Percentiles rank a stretch among this genome's conserved stretches.
These are phyloP conservation scores for Grus americana DNA, from an alignment of 2,113 vertebrate species.

Conservation along the genomic window DNA sequence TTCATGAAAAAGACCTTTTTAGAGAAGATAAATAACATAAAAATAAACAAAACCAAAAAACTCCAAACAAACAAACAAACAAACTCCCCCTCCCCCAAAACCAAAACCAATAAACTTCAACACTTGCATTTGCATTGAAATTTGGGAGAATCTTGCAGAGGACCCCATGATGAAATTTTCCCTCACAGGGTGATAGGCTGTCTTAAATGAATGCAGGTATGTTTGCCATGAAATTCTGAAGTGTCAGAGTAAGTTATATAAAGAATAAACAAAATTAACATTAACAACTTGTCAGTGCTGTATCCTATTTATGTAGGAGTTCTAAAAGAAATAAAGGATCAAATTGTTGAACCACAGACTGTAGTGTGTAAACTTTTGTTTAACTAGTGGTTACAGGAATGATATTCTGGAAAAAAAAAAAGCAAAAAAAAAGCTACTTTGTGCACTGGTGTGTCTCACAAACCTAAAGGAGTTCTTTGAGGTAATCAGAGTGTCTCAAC, in stretches of 20 bases:
- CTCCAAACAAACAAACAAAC: too few relatives aligned
- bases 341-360: not conserved
- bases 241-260: not conserved
- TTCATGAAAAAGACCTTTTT: not conserved
- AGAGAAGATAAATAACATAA: not conserved
- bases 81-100: too few relatives aligned
- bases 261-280: not conserved
- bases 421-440: not conserved
- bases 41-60: not conserved
- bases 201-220: not conserved
- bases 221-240: not conserved
- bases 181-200: not conserved
- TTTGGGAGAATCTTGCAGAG: not conserved
- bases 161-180: not conserved
- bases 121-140: not conserved
- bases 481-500: not conserved
- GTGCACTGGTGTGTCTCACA: not conserved
- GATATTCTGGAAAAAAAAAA: not conserved
- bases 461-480: not conserved
- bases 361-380: accelerated
- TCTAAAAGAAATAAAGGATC: not conserved
- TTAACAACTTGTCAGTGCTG: not conserved
- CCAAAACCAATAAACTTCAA: not conserved
- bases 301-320: not conserved
- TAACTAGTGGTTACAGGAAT: not conserved